These are phyloP conservation scores for Myotis pilosus DNA, from an alignment of 2,797 vertebrate genomes.

Conservation along the genomic window DNA sequence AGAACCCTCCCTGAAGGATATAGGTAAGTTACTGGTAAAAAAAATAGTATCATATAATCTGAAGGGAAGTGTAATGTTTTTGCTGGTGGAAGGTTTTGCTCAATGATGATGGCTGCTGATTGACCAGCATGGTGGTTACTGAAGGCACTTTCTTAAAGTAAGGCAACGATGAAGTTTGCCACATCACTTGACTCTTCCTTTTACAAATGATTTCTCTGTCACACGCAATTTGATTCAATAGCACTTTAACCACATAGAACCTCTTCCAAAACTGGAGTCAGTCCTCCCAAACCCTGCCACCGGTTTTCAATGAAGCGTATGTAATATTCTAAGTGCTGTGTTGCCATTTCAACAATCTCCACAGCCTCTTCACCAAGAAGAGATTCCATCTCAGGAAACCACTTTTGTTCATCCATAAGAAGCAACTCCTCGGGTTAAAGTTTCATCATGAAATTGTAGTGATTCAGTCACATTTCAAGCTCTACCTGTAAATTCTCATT, in stretches of 20 bases:
- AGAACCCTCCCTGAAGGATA: not conserved
- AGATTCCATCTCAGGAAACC: not conserved
- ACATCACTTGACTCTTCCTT: not conserved
- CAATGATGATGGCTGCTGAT: not conserved
- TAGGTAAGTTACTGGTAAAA: not conserved
- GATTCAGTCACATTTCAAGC: not conserved
- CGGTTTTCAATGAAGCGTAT: not conserved
- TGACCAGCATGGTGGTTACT: not conserved
- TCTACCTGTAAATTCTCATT: not conserved
- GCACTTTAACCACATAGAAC: not conserved
- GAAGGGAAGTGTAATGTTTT: not conserved
- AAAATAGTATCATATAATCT: not conserved
- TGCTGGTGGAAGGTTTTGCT: not conserved
- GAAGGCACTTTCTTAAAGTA: not conserved
- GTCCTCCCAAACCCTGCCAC: not conserved
- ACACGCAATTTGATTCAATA: not conserved
- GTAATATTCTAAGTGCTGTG: not conserved
- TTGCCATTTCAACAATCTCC: not conserved
- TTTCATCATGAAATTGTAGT: not conserved
- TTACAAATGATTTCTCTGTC: not conserved
- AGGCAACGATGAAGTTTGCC: not conserved
- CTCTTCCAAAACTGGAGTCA: not conserved
- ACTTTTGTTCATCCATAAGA: not conserved
- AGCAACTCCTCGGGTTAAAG: not conserved
- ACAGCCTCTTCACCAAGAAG: not conserved